Conservation (phyloP, 2,797 vertebrate species). For the Crocidura indochinensis region DNA sequence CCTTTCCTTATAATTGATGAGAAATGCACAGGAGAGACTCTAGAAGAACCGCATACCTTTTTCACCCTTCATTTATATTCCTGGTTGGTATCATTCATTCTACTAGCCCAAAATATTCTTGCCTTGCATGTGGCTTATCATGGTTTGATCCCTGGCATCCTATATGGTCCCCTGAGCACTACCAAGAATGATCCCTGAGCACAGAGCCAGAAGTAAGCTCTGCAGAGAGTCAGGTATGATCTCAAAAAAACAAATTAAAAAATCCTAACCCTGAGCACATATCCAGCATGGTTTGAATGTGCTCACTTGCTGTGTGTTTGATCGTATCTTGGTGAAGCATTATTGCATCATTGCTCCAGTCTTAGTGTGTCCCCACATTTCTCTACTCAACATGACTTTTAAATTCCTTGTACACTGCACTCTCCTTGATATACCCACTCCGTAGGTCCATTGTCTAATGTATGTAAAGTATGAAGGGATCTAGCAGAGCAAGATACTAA, state of each 20-base stretch:
- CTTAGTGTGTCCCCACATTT: neutral
- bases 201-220: too few species aligned
- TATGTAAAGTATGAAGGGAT: neutral
- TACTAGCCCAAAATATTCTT: neutral
- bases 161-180: too few species aligned
- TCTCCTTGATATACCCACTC: neutral
- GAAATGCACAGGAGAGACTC: neutral
- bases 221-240: too few species aligned
- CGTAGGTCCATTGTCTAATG: neutral
- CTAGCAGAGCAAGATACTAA: neutral
- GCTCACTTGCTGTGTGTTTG: neutral
- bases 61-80: constrained; percentile 20
- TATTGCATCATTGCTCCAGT: neutral
- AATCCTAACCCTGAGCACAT: constrained; percentile 11
- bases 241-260: neutral
- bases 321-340: neutral
- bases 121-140: too few species aligned
- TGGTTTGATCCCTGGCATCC: too few species aligned
- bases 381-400: neutral
- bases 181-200: too few species aligned
- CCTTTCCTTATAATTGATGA: neutral
- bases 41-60: neutral
- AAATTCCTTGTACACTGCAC: neutral
- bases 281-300: neutral
- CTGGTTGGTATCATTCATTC: neutral